Evolutionary conservation across 2,797 vertebrate genomes (phyloP).

Genomic region (Enteromius trimaculatus): DNA sequence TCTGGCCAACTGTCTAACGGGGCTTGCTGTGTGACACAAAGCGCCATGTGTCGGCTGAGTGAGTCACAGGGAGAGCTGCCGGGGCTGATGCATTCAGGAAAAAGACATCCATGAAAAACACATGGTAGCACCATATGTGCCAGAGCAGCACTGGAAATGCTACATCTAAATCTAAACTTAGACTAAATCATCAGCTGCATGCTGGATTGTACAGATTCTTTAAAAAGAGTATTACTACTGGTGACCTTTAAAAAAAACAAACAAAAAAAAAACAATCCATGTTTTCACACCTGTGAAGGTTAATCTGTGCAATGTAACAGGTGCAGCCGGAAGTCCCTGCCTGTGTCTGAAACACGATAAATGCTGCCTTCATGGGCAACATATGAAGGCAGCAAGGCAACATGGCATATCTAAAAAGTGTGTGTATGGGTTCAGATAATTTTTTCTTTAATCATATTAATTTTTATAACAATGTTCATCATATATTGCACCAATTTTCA

Average conservation of each 20-base stretch:
- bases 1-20: conserved; percentile 34
- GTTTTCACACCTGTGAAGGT: conserved; percentile 42
- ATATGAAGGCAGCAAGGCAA: background rate
- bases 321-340: background rate
- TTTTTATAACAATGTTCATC: background rate
- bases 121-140: conserved; percentile 45
- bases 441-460: too few species aligned
- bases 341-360: background rate
- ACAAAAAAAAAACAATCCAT: background rate
- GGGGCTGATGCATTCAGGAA: conserved; percentile 21
- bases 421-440: background rate
- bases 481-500: background rate
- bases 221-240: background rate
- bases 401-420: background rate
- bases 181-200: background rate
- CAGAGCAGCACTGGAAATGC: background rate
- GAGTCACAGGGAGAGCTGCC: conserved; percentile 39
- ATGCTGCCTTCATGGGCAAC: background rate
- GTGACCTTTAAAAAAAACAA: conserved; percentile 17
- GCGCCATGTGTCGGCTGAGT: conserved; percentile 29
- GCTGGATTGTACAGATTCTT: background rate
- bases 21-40: conserved; percentile 41
- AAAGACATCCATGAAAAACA: conserved; percentile 27
- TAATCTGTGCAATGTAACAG: background rate
- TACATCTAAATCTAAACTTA: background rate